Evolutionary conservation across 2,797 vertebrate species (phyloP), one percentile per base, ranked within the genome.

Genomic region (Silurus lanzhouensis): DNA sequence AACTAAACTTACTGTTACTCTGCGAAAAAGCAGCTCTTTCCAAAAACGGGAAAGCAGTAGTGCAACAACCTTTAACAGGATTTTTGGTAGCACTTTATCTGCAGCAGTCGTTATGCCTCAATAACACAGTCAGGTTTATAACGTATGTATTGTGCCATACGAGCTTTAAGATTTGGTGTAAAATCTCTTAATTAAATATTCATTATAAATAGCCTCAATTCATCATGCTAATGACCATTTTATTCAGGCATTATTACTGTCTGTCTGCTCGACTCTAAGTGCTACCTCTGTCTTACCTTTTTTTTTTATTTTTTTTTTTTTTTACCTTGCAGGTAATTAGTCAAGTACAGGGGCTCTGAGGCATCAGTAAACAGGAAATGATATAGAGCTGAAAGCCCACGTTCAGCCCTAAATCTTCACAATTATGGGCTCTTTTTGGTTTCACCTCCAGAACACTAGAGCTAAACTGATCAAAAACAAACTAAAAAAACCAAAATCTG

Each of bases 21-120:
- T 91, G 92, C 93, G 1, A 31, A 67, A 94, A 93, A 93, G 95
- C 93, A 92, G 94, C 93, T 94, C 94, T 95, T 95, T 95, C 95
- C 94, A 92, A 94, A 91, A 91, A 93, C 94, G 93, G 95, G 94
- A 96, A 96, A 97, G 95, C 94, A 95, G 95, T 97, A 99, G 97
- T 99, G 97, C 97, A 99, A 99, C 96, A 96, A 96, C 93, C 95
- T 95, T 95, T 91, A 92, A 91, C 92, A 93, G 91, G 89, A 88
- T 94, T 87, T 78, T 92, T 93, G 92, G 87, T 88, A 90, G 87
- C 89, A 74, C 82, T 82, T 83, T 80, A 76, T 81, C 81, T 77
- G 52, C 84, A 86, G 79, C 79, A 90, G 86, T 85, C 75, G 86
- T 77, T 60, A 86, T 71, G 71, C 82, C 80, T 19, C 72, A 10